A percentile compares a stretch with the other conserved stretches of the same genome.
phyloP scores from a whole-genome alignment of 2,888 invertebrate genomes.

The Sisyra terminalis region DNA sequence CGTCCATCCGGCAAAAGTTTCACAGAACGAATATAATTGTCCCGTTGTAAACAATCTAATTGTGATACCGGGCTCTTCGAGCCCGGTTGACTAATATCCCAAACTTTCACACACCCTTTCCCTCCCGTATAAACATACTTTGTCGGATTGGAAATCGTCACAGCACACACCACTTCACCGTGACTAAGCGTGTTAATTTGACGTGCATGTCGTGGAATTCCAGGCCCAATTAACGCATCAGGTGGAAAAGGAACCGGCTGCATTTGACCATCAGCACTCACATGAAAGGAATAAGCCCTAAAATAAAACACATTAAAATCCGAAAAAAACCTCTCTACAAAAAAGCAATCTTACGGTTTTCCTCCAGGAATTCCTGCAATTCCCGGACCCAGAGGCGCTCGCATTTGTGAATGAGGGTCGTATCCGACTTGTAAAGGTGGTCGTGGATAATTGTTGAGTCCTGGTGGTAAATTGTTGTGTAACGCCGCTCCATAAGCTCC shows the following conservation, averaged over 20 bases:
- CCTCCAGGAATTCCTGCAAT: slow-evolving; percentile 61
- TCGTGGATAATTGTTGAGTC: slow-evolving; percentile 46
- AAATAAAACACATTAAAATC: slow-evolving; percentile 16
- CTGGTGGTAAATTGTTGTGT: slow-evolving; percentile 45
- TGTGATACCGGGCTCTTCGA: slow-evolving; percentile 68
- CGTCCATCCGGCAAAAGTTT: slow-evolving; percentile 88
- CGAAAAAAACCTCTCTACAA: no score
- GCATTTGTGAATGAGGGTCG: slow-evolving; percentile 49
- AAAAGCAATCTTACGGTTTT: slow-evolving; percentile 59
- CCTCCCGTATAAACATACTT: slow-evolving; percentile 96
- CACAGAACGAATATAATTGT: slow-evolving; percentile 91
- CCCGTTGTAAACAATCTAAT: slow-evolving; percentile 81
- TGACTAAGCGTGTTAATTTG: slow-evolving; percentile 83
- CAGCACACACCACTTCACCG: slow-evolving; percentile 95
- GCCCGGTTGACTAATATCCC: slow-evolving; percentile 60
- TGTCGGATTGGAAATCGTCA: slow-evolving; percentile 76
- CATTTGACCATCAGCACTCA: slow-evolving; percentile 72
- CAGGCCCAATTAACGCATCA: slow-evolving; percentile 84
- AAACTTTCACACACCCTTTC: slow-evolving; percentile 86
- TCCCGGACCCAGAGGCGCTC: slow-evolving; percentile 43
- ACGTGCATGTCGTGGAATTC: slow-evolving; percentile 81
- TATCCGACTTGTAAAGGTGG: slow-evolving; percentile 47
- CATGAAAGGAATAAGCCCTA: slow-evolving; percentile 88
- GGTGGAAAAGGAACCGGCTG: slow-evolving; percentile 90
- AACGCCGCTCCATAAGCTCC: slow-evolving; percentile 38